Evolutionary conservation across 1,140 invertebrate genomes (phyloP).

Genomic region (Trinorchestia longiramus): DNA sequence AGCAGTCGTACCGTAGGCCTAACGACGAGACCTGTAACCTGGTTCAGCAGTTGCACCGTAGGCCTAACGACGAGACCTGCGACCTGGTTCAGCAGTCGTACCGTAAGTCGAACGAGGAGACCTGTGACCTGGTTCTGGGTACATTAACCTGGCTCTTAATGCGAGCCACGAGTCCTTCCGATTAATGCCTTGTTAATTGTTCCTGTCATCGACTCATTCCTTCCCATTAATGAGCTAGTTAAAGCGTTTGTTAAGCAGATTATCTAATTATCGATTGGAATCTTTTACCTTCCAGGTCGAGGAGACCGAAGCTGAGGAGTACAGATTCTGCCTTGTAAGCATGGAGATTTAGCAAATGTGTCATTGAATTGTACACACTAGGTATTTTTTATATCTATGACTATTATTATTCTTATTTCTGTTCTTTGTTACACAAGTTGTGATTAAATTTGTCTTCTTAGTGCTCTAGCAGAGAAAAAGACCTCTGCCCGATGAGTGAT

Average conservation of each 20-base stretch:
- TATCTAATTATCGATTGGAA: constrained; percentile 45
- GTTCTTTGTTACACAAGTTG: too few relatives aligned
- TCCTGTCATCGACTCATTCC: constrained; percentile 36
- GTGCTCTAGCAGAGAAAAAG: too few relatives aligned
- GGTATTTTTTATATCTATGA: too few relatives aligned
- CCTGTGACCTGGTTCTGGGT: not conserved
- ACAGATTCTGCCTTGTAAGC: not conserved
- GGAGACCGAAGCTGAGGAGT: not conserved
- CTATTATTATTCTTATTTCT: too few relatives aligned
- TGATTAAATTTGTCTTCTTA: too few relatives aligned
- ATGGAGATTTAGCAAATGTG: not conserved
- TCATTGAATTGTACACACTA: too few relatives aligned
- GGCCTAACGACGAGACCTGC: too few relatives aligned
- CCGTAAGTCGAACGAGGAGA: not conserved
- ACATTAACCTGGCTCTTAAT: not conserved
- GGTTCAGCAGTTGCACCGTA: too few relatives aligned
- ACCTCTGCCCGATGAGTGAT: too few relatives aligned
- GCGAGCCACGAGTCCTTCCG: not conserved
- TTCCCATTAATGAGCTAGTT: constrained; percentile 28
- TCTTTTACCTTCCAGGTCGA: not conserved
- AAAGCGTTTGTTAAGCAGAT: constrained; percentile 46
- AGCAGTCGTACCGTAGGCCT: too few relatives aligned
- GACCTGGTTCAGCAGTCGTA: not conserved
- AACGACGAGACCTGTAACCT: too few relatives aligned
- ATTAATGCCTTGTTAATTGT: constrained; percentile 42